Conservation (phyloP, 2,888 invertebrate species). For the Agrochola litura region DNA sequence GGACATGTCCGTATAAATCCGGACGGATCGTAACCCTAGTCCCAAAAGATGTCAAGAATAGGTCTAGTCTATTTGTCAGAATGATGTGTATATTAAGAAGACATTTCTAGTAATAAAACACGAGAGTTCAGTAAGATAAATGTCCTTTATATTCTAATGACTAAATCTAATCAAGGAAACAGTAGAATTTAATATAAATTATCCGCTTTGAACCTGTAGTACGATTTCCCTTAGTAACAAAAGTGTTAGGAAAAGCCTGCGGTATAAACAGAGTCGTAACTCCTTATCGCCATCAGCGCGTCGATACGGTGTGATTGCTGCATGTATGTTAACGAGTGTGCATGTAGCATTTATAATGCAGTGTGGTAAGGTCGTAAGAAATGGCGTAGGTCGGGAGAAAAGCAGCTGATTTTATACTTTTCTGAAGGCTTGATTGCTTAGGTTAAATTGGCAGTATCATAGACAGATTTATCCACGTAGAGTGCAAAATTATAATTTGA, state of each 20-base stretch:
- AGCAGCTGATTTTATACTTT: background rate
- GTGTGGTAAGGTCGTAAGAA: constrained; percentile 7
- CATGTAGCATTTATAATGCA: background rate
- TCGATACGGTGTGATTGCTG: background rate
- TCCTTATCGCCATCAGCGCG: constrained; percentile 38
- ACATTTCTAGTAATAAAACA: background rate
- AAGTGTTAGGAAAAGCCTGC: background rate
- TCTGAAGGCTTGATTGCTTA: background rate
- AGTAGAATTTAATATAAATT: background rate
- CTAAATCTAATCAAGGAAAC: constrained; percentile 10
- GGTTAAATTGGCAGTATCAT: background rate
- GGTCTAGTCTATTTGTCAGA: background rate
- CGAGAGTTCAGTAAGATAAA: too few relatives aligned
- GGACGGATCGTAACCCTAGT: too few relatives aligned
- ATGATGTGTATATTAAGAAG: background rate
- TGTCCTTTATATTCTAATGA: background rate
- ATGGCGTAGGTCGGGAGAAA: constrained; percentile 39
- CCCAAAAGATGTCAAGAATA: background rate
- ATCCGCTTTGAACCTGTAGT: background rate
- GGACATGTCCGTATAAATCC: too few relatives aligned
- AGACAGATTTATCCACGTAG: background rate
- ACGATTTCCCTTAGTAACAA: constrained; percentile 28
- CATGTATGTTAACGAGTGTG: background rate
- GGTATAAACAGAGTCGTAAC: constrained; percentile 19
- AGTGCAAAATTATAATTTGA: background rate